Evolutionary conservation across 2,797 vertebrate genomes (phyloP).

Genomic region (Gephyroberyx darwinii): DNA sequence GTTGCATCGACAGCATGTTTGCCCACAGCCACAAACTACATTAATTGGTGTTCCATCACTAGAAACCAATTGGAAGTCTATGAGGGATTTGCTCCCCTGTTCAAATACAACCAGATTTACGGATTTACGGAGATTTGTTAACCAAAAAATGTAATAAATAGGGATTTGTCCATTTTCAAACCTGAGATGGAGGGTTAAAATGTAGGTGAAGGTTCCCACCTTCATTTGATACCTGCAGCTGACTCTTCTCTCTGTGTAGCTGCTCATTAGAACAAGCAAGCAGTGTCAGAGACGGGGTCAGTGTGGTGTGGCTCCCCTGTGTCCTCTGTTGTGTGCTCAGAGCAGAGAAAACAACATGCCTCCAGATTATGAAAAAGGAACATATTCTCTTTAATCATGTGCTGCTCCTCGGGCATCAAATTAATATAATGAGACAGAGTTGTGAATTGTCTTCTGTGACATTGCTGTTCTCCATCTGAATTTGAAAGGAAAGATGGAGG

Average conservation of each 20-base stretch:
- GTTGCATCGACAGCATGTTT: constrained; percentile 18
- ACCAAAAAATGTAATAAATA: constrained; percentile 2
- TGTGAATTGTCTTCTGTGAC: constrained; percentile 3
- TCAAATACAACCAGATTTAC: constrained; percentile 9
- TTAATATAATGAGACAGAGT: constrained; percentile 37
- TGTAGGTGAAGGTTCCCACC: constrained; percentile 4
- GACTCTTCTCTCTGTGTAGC: constrained; percentile 15
- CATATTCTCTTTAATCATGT: constrained; percentile 36
- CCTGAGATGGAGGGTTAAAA: background rate
- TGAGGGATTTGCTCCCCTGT: constrained; percentile 3
- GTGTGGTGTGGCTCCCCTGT: constrained; percentile 7
- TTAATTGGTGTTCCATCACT: constrained; percentile 45
- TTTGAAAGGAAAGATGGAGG: constrained; percentile 1
- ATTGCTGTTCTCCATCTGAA: constrained; percentile 5
- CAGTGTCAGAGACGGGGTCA: constrained; percentile 50
- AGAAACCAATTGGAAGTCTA: constrained; percentile 34
- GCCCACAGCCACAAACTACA: constrained; percentile 24
- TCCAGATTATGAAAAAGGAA: constrained; percentile 38
- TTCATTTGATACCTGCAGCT: constrained; percentile 10
- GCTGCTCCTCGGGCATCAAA: constrained; percentile 28
- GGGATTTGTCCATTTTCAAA: constrained; percentile 19
- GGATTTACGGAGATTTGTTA: constrained; percentile 4
- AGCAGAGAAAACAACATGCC: constrained; percentile 41
- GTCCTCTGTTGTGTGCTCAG: constrained; percentile 22
- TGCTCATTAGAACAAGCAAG: constrained; percentile 60